Evolutionary conservation across 2,888 invertebrate genomes (phyloP), one percentile per base, ranked within the genome.

Genomic region (Aphidius colemani): DNA sequence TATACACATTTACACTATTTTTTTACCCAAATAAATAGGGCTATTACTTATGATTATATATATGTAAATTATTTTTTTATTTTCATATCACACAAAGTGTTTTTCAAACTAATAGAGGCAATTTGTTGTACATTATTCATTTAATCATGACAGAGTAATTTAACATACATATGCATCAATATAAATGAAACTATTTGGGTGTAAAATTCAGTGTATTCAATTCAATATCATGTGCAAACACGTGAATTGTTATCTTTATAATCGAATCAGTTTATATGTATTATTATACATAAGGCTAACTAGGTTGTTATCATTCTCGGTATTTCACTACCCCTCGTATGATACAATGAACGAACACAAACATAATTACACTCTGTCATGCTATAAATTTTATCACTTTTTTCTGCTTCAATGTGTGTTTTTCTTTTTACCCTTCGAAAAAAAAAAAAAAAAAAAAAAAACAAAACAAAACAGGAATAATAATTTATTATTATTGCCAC

Each of bases 321-420:
- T 30, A 30, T 30, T 30, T 30, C 61, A 60, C 45, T 57, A 66
- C 58, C 48, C 56, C 53, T 51, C 56, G 53, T 30, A 30, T 30
- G 45, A 53, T 50, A 63, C 63, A 60, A 68, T 66, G 56, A 68
- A 66, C 65, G 66, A 65, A 66, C 5, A 30, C 66, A 59, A 62
- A 57, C 61, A 63, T 68, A 68, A 66, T 68, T 66, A 61, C 61
- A 60, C 65, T 68, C 61, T 55, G 48, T 59, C 39, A 55, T 64
- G 64, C 7, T 50, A 48, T 46, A 44, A 55, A 55, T 59, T 59
- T 44, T 43, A 49, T 41, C 18, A 53, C 55, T 40, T 55, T 46
- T 30, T 30, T 30, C 30, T 30, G 30, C 30, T 30, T 30, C 30
- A 30, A 18, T 18, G 30, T 30, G 1, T 30, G 3, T 30, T 30